These are phyloP conservation scores for Plebejus anna DNA, from an alignment of 2,888 invertebrate species.

Conservation along the genomic window DNA sequence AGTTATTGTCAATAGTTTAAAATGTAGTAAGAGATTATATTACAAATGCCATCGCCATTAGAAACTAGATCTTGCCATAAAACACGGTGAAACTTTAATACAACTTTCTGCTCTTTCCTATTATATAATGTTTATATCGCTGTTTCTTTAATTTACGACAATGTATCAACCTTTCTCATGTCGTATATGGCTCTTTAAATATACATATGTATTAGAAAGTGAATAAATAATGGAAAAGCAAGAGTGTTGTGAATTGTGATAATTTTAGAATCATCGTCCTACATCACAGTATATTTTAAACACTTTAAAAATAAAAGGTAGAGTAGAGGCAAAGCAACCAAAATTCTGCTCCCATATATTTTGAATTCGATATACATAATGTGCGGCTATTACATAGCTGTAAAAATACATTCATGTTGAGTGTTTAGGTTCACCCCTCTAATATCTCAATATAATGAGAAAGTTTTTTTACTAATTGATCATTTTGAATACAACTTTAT, in stretches of 20 bases:
- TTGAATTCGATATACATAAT: neutral
- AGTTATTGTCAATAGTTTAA: too few relatives aligned
- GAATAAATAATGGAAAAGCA: neutral
- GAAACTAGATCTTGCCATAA: neutral
- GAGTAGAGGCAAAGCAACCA: too few relatives aligned
- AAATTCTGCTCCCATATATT: neutral
- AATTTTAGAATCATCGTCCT: neutral
- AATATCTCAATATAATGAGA: too few relatives aligned
- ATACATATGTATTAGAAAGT: neutral
- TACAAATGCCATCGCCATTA: neutral
- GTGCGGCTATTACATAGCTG: too few relatives aligned
- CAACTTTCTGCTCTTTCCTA: slow-evolving; percentile 1
- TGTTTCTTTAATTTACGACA: neutral
- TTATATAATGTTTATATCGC: neutral
- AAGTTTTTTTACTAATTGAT: too few relatives aligned
- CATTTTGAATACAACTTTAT: too few relatives aligned
- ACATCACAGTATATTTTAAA: neutral
- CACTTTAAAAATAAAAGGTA: too few relatives aligned
- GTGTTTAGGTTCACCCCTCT: too few relatives aligned
- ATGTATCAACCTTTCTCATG: neutral
- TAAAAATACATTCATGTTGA: too few relatives aligned
- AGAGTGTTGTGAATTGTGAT: neutral
- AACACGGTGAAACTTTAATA: neutral
- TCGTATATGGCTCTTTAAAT: neutral
- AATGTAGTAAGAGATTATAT: neutral